Evolutionary conservation across 2,888 invertebrate genomes (phyloP).

Genomic region (Salticus scenicus): DNA sequence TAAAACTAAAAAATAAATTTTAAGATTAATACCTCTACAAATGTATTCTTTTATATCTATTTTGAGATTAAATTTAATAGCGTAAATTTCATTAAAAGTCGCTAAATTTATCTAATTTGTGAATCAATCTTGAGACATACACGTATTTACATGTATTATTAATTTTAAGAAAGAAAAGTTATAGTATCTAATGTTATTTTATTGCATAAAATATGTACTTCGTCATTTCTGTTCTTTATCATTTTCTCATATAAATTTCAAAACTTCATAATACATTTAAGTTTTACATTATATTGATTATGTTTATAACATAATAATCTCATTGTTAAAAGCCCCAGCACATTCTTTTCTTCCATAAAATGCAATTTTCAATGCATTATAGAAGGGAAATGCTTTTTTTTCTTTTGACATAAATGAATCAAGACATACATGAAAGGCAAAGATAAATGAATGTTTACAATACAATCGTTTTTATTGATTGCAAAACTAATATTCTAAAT

Average conservation of each 20-base stretch:
- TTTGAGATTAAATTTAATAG: too few species aligned
- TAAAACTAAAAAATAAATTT: too few species aligned
- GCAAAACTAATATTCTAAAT: conserved; percentile 17
- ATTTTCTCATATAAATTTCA: neutral
- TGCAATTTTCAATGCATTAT: neutral
- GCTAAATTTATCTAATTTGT: too few species aligned
- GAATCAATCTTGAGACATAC: too few species aligned
- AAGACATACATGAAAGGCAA: conserved; percentile 3
- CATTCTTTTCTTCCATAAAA: neutral
- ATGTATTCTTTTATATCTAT: too few species aligned
- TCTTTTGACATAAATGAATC: conserved; percentile 1
- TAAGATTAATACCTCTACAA: too few species aligned
- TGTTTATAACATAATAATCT: neutral
- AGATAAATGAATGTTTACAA: neutral
- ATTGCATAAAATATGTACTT: too few species aligned
- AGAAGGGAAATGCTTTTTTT: neutral
- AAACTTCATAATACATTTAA: neutral
- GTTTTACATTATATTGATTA: neutral
- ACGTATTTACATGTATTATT: too few species aligned
- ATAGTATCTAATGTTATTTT: too few species aligned
- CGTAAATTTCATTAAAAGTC: too few species aligned
- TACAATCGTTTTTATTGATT: conserved; percentile 12
- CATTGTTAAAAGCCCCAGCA: neutral
- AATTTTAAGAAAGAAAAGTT: too few species aligned
- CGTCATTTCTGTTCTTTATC: neutral